Evolutionary conservation across 2,113 vertebrate species (phyloP).

Genomic region (Halcyon senegalensis): DNA sequence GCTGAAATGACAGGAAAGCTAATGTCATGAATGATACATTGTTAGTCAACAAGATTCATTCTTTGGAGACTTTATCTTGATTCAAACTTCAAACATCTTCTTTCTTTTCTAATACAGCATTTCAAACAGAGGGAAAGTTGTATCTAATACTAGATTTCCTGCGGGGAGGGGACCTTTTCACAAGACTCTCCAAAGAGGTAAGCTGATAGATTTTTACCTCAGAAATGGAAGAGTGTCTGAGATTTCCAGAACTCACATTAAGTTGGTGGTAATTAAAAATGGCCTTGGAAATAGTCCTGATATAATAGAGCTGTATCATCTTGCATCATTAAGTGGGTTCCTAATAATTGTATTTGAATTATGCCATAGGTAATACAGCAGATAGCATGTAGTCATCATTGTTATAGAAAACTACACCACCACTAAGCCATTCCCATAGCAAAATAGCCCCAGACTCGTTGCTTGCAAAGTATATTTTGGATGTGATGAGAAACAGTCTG

Average conservation of each 20-base stretch:
- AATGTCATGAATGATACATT: background rate
- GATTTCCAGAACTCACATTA: background rate
- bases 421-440: background rate
- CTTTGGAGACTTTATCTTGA: background rate
- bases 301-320: background rate
- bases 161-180: conserved; percentile 95
- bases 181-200: conserved; percentile 95
- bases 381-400: background rate
- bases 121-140: conserved; percentile 97
- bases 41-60: background rate
- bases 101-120: conserved; percentile 80
- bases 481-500: background rate
- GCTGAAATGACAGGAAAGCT: background rate
- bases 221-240: background rate
- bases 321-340: background rate
- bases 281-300: background rate
- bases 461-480: background rate
- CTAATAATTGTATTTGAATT: background rate
- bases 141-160: conserved; percentile 98
- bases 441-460: background rate
- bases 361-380: background rate
- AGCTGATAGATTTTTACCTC: background rate
- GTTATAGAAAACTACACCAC: background rate
- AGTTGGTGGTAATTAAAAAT: background rate
- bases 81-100: background rate